phyloP scores from a whole-genome alignment of 2,797 vertebrate species.

The Cossypha heuglini region DNA sequence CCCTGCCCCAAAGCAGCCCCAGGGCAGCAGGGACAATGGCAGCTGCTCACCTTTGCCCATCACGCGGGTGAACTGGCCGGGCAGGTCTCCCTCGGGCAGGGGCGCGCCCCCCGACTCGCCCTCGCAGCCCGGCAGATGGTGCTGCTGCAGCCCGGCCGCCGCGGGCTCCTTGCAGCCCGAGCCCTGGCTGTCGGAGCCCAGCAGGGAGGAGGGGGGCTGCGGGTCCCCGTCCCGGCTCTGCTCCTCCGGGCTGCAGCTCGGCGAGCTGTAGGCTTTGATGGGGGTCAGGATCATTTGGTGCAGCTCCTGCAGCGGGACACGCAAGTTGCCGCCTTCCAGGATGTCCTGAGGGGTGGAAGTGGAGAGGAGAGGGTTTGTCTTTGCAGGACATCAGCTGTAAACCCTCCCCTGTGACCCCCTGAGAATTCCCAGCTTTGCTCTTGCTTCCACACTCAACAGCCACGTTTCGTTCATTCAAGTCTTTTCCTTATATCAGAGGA shows the following conservation, averaged over 20 bases:
- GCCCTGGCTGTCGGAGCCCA: slow-evolving; percentile 70
- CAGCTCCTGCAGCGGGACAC: slow-evolving; percentile 90
- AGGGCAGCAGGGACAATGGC: fast-evolving
- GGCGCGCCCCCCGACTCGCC: slow-evolving; percentile 81
- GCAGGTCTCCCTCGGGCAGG: slow-evolving; percentile 89
- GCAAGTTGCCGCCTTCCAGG: slow-evolving; percentile 91
- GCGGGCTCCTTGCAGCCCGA: slow-evolving; percentile 75
- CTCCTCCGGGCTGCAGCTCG: slow-evolving; percentile 74
- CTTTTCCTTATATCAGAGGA: background rate
- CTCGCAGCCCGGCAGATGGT: slow-evolving; percentile 83
- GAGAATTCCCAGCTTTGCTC: background rate
- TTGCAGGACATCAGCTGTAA: background rate
- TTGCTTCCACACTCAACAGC: background rate
- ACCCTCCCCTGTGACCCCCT: background rate
- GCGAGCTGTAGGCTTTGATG: slow-evolving; percentile 85
- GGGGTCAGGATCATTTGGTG: slow-evolving; percentile 98
- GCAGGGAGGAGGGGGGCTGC: slow-evolving; percentile 75
- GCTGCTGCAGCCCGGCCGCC: slow-evolving; percentile 78
- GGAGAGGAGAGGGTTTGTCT: background rate
- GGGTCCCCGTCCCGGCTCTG: slow-evolving; percentile 68
- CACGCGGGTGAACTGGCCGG: slow-evolving; percentile 94
- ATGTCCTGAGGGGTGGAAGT: slow-evolving; percentile 79
- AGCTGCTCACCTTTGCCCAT: slow-evolving; percentile 92
- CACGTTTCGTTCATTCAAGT: fast-evolving
- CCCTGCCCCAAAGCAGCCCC: background rate